phyloP scores from a whole-genome alignment of 2,888 invertebrate genomes.

The Drosophila neoperkinsi region DNA sequence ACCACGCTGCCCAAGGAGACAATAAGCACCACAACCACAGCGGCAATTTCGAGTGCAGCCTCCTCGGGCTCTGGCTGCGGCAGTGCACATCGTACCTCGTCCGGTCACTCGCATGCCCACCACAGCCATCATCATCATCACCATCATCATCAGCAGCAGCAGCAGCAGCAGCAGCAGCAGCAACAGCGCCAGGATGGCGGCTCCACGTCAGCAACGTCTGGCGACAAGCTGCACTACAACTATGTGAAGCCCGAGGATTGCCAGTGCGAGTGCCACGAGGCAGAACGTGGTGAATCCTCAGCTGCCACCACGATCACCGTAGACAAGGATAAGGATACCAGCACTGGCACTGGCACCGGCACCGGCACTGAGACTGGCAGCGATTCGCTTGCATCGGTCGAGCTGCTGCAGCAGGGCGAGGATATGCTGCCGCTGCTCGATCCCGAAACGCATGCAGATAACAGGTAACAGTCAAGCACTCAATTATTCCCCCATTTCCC shows the following conservation, averaged over 20 bases:
- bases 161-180: neutral
- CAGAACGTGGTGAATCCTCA: constrained; percentile 80
- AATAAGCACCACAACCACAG: constrained; percentile 43
- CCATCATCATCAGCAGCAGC: constrained; percentile 41
- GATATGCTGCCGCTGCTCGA: constrained; percentile 86
- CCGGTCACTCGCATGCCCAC: constrained; percentile 34
- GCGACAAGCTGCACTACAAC: constrained; percentile 87
- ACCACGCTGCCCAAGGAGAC: constrained; percentile 90
- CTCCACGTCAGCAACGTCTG: constrained; percentile 9
- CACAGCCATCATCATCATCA: constrained; percentile 40
- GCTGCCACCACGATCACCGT: constrained; percentile 32
- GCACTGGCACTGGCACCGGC: constrained; percentile 58
- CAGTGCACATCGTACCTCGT: constrained; percentile 26
- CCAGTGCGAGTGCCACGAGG: constrained; percentile 94
- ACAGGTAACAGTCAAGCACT: constrained; percentile 67
- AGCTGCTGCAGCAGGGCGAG: constrained; percentile 84
- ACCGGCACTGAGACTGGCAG: constrained; percentile 61
- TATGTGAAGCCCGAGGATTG: constrained; percentile 95
- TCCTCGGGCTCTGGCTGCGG: constrained; percentile 36
- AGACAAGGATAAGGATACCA: constrained; percentile 49
- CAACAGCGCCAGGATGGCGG: constrained; percentile 46
- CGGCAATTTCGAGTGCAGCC: constrained; percentile 48
- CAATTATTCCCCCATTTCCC: neutral
- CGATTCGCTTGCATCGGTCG: constrained; percentile 80
- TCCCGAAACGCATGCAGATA: constrained; percentile 81